Evolutionary conservation across 2,797 vertebrate genomes (phyloP).

Genomic region (Melanotaenia pygmaea): DNA sequence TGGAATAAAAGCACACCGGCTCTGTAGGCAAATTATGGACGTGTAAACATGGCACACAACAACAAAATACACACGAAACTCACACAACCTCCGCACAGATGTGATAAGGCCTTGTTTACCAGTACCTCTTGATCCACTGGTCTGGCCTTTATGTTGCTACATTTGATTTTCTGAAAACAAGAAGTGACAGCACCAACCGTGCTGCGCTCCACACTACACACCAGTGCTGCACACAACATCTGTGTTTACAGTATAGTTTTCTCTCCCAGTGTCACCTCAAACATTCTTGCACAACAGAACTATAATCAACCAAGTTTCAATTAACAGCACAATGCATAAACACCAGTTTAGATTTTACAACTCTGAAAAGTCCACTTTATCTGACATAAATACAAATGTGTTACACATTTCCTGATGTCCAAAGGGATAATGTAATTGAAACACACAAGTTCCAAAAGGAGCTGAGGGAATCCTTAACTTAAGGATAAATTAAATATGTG

Average conservation of each 20-base stretch:
- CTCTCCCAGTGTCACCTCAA: background rate
- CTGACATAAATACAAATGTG: background rate
- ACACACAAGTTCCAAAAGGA: background rate
- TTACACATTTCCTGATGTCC: background rate
- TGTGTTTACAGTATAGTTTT: background rate
- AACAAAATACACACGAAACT: constrained; percentile 5
- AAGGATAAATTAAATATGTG: background rate
- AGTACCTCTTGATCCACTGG: constrained; percentile 20
- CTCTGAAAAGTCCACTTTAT: background rate
- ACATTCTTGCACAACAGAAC: background rate
- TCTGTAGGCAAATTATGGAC: background rate
- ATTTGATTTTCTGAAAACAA: constrained; percentile 7
- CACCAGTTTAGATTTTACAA: background rate
- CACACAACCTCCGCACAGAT: background rate
- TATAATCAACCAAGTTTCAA: background rate
- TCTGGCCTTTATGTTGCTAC: constrained; percentile 27
- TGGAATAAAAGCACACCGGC: constrained; percentile 47
- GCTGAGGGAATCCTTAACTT: background rate
- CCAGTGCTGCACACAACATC: background rate
- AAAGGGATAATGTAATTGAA: background rate
- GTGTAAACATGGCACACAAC: constrained; percentile 19
- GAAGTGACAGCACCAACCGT: background rate
- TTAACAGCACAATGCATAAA: background rate
- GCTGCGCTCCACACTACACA: background rate
- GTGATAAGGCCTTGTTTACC: constrained; percentile 5